phyloP scores from a whole-genome alignment of 2,888 invertebrate species.

The Pemphredon lugubris region DNA sequence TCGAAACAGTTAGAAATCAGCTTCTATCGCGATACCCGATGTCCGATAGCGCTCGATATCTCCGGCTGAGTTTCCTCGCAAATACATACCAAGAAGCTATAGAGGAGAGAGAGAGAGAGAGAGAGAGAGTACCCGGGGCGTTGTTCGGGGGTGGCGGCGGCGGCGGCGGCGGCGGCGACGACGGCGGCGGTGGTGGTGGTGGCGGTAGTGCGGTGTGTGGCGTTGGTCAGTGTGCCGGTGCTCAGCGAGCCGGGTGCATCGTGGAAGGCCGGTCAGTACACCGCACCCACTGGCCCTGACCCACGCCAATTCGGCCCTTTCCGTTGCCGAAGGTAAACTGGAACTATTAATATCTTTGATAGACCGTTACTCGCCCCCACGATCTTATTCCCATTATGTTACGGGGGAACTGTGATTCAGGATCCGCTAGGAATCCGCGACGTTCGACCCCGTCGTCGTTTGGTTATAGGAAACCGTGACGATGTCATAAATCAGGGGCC shows the following conservation, averaged over 20 bases:
- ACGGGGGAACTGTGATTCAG: not conserved
- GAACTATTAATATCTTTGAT: conserved; percentile 57
- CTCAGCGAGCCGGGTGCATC: not conserved
- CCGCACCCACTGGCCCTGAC: conserved; percentile 26
- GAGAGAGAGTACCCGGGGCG: conserved; percentile 8
- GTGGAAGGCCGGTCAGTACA: conserved; percentile 25
- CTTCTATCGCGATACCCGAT: conserved; percentile 1
- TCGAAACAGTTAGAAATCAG: too few relatives aligned
- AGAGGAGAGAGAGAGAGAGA: not conserved
- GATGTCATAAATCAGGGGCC: not conserved
- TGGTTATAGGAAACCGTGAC: not conserved
- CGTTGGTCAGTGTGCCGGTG: conserved; percentile 6
- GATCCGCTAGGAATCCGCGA: not conserved
- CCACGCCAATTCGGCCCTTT: conserved; percentile 34
- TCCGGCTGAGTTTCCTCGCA: conserved; percentile 22
- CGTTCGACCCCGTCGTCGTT: too few relatives aligned
- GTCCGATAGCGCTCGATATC: conserved; percentile 32
- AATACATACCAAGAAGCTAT: conserved; percentile 42
- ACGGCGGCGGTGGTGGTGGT: too few relatives aligned
- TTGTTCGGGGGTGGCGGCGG: conserved; percentile 14
- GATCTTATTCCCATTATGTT: not conserved
- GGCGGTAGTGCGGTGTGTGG: too few relatives aligned
- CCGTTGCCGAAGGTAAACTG: conserved; percentile 3
- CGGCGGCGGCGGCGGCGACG: too few relatives aligned
- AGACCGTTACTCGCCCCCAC: conserved; percentile 32